These are phyloP conservation scores for Ophion ellenae DNA, from an alignment of 2,888 invertebrate species.

Conservation along the genomic window DNA sequence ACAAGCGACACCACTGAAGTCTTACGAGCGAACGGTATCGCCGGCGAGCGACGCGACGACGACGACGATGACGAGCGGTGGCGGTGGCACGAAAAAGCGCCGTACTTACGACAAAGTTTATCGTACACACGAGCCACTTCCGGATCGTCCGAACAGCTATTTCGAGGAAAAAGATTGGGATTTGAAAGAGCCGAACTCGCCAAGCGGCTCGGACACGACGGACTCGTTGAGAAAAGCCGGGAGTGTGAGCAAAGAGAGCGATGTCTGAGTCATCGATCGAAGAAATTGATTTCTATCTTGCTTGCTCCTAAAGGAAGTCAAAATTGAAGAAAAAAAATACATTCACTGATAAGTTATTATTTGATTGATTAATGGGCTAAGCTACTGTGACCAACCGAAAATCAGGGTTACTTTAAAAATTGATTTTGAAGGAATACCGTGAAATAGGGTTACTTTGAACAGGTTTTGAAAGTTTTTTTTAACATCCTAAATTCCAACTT, in stretches of 20 bases:
- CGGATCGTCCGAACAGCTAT: constrained; percentile 89
- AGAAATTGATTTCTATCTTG: neutral
- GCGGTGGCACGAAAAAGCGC: constrained; percentile 87
- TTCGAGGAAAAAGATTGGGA: constrained; percentile 94
- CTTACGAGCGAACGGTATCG: constrained; percentile 85
- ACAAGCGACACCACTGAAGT: constrained; percentile 74
- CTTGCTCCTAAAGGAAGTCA: neutral
- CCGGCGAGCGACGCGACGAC: constrained; percentile 85
- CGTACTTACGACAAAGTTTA: constrained; percentile 93
- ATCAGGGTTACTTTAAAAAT: too few relatives aligned
- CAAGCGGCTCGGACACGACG: constrained; percentile 72
- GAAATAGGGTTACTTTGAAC: too few relatives aligned
- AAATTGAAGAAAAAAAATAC: neutral
- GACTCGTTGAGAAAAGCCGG: constrained; percentile 75
- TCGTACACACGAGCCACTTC: constrained; percentile 92
- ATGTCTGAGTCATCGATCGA: constrained; percentile 71
- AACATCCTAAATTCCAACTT: too few relatives aligned
- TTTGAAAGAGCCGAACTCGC: constrained; percentile 84
- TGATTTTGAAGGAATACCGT: too few relatives aligned
- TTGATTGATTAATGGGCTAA: too few relatives aligned
- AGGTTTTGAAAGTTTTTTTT: too few relatives aligned
- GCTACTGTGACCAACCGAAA: too few relatives aligned
- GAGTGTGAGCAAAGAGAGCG: constrained; percentile 80
- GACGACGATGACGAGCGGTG: constrained; percentile 86
- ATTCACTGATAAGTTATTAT: too few relatives aligned